phyloP scores from a whole-genome alignment of 2,113 vertebrate genomes.

The Syngnathus floridae region DNA sequence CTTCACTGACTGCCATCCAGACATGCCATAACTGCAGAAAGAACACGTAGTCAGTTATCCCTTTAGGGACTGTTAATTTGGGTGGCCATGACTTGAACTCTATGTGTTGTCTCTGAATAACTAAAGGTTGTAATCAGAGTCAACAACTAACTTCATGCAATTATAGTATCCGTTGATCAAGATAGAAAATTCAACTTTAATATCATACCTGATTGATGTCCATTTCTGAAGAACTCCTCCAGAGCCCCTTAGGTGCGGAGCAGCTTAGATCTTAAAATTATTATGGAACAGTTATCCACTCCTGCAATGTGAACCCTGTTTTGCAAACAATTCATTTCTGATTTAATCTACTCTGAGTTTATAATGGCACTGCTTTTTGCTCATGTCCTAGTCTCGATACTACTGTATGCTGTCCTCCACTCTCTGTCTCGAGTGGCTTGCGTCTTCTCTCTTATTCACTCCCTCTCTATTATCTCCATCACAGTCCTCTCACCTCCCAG shows the following conservation, averaged over 20 bases:
- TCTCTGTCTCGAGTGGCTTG: slow-evolving; percentile 42
- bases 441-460: slow-evolving; percentile 35
- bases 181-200: not conserved
- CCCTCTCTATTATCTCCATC: slow-evolving; percentile 34
- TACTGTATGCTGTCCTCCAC: slow-evolving; percentile 40
- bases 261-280: slow-evolving; percentile 37
- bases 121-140: not conserved
- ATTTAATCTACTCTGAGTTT: slow-evolving; percentile 32
- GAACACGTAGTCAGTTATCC: slow-evolving; percentile 20
- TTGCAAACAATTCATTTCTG: slow-evolving; percentile 29
- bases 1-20: slow-evolving; percentile 11
- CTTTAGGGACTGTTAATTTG: slow-evolving; percentile 28
- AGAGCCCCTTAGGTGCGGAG: slow-evolving; percentile 18
- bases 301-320: slow-evolving; percentile 24
- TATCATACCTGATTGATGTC: slow-evolving; percentile 45
- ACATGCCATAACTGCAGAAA: slow-evolving; percentile 36
- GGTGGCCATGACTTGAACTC: slow-evolving; percentile 27
- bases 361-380: slow-evolving; percentile 47
- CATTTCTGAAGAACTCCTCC: slow-evolving; percentile 27
- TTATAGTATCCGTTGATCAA: slow-evolving; percentile 12
- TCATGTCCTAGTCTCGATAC: slow-evolving; percentile 34
- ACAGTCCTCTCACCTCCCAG: slow-evolving; percentile 38
- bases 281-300: slow-evolving; percentile 22
- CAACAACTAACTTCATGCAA: not conserved
- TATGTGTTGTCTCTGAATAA: slow-evolving; percentile 37